Conservation (phyloP, 1,140 invertebrate genomes). For the Drosophila pruinosa region DNA sequence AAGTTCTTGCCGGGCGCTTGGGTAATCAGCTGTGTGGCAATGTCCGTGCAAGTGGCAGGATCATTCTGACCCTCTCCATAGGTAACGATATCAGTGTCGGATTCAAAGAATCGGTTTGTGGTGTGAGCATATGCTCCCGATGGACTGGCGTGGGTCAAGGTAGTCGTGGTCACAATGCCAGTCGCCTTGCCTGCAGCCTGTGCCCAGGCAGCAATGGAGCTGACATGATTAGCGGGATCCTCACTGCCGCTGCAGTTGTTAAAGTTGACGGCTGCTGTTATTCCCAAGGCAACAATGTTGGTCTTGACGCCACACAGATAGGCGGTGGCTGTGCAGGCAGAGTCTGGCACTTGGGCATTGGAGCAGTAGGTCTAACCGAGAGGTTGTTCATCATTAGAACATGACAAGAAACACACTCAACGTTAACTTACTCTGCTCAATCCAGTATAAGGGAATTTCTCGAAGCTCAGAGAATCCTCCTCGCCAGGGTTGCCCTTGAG, state of each 20-base stretch:
- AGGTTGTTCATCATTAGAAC: background rate
- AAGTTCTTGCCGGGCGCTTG: constrained; percentile 84
- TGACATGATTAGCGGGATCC: constrained; percentile 83
- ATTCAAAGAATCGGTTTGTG: constrained; percentile 90
- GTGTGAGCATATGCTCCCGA: constrained; percentile 83
- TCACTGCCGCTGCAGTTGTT: constrained; percentile 88
- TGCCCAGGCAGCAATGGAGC: constrained; percentile 92
- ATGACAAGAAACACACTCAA: background rate
- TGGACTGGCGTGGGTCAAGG: constrained; percentile 80
- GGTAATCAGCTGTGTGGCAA: constrained; percentile 87
- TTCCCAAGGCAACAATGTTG: constrained; percentile 87
- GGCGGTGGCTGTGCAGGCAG: constrained; percentile 89
- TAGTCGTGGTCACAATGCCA: constrained; percentile 80
- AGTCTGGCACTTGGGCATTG: constrained; percentile 92
- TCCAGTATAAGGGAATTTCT: constrained; percentile 89
- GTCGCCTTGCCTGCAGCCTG: constrained; percentile 87
- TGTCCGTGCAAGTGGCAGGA: constrained; percentile 83
- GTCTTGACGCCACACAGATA: constrained; percentile 89
- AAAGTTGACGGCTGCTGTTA: constrained; percentile 85
- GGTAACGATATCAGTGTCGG: constrained; percentile 85
- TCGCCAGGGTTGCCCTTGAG: constrained; percentile 85
- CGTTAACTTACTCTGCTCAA: constrained; percentile 85
- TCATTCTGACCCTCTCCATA: constrained; percentile 64
- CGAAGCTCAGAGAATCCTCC: constrained; percentile 88
- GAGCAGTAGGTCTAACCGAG: constrained; percentile 86